Evolutionary conservation across 2,113 vertebrate genomes (phyloP).

Genomic region (Jaculus jaculus): DNA sequence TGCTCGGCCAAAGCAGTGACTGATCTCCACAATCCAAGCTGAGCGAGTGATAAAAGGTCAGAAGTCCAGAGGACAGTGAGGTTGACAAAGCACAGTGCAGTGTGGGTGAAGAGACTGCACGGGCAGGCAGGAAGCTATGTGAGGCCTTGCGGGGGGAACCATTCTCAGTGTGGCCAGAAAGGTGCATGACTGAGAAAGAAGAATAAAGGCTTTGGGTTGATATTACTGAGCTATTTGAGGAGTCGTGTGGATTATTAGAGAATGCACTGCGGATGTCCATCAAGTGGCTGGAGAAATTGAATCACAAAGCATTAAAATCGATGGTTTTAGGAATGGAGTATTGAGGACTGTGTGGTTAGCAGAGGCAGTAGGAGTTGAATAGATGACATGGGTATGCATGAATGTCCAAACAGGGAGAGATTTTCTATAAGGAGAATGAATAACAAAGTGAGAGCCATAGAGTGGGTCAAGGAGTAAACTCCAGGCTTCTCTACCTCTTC

Average conservation of each 20-base stretch:
- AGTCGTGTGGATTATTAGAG: background rate
- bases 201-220: background rate
- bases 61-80: background rate
- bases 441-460: background rate
- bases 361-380: fast-evolving
- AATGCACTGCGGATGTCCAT: background rate
- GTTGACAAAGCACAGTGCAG: background rate
- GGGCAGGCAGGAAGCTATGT: background rate
- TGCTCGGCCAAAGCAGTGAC: background rate
- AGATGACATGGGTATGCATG: background rate
- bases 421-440: background rate
- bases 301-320: background rate
- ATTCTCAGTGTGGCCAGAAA: background rate
- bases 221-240: background rate
- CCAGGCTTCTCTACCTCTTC: no score
- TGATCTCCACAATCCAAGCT: background rate
- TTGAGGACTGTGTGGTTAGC: background rate
- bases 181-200: background rate
- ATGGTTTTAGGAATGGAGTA: background rate
- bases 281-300: background rate
- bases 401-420: background rate
- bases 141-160: background rate
- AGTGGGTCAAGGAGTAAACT: background rate
- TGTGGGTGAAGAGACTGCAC: background rate
- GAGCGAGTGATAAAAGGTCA: background rate